Percentiles rank a stretch among this genome's conserved stretches.
These are phyloP conservation scores for Drosophila monieri DNA, from an alignment of 2,888 invertebrate genomes.

Conservation along the genomic window DNA sequence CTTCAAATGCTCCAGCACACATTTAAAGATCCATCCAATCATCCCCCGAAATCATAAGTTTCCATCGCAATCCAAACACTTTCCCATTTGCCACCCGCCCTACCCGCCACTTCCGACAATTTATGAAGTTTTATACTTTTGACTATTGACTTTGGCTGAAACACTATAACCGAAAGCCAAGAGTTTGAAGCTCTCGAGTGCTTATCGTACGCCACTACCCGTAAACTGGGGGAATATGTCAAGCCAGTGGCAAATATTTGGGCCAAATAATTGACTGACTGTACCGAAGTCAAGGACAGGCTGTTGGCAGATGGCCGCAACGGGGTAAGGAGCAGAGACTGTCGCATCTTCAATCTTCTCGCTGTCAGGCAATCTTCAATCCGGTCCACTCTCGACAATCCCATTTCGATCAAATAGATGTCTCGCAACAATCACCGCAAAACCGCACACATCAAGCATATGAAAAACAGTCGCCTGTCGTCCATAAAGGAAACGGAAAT, in stretches of 20 bases:
- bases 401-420: conserved; percentile 46
- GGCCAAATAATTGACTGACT: conserved; percentile 43
- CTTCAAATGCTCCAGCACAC: not conserved
- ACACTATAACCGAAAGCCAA: conserved; percentile 36
- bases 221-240: conserved; percentile 40
- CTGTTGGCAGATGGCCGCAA: not conserved
- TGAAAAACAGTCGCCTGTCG: conserved; percentile 53
- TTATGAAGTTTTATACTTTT: conserved; percentile 43
- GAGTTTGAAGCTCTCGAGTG: conserved; percentile 18
- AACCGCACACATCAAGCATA: conserved; percentile 66
- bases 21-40: conserved; percentile 19
- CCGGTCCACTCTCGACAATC: conserved; percentile 40
- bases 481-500: conserved; percentile 69
- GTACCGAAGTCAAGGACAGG: not conserved
- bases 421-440: conserved; percentile 66
- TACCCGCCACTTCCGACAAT: conserved; percentile 4
- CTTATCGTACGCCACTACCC: conserved; percentile 33
- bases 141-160: conserved; percentile 39
- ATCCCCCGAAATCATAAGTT: conserved; percentile 29
- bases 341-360: conserved; percentile 24
- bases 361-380: conserved; percentile 33
- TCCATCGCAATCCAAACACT: conserved; percentile 25
- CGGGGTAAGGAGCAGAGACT: conserved; percentile 1
- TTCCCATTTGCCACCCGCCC: conserved; percentile 7
- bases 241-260: conserved; percentile 45